Evolutionary conservation across 2,113 vertebrate species (phyloP), one percentile per base, ranked within the genome.

Genomic region (Periophthalmodon schlosseri): DNA sequence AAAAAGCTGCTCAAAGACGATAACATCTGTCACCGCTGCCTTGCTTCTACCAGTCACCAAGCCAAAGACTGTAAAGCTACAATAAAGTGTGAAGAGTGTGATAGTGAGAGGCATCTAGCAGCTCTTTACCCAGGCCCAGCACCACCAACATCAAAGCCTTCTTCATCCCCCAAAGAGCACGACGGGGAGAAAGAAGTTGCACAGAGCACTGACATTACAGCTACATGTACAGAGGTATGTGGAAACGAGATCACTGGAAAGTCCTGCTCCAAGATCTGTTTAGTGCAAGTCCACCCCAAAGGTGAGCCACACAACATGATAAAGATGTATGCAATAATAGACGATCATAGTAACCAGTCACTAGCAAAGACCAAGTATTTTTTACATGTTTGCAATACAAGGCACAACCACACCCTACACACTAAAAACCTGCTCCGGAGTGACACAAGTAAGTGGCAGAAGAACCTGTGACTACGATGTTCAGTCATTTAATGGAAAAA

Each of bases 211-310:
- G 33, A 69, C 39, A 33, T 69, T n/a, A 69, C 50, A 0, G 44
- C 70, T 15, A 60, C 36, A 4, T 73, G 73, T 44, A 76, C 63
- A 21, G 66, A 84, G 70, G 47, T 80, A 21, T 76, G 77, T 72
- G 74, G 77, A 13, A 61, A 39, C 7, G 36, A 16, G 11, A 20
- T 56, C 15, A 21, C 16, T 14, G 44, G 23, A 6, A 76, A 34
- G 39, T 75, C 81, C 15, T 79, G 64, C 20, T 79, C 77, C 9
- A 83, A 76, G 57, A 79, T 79, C 12, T 83, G 77, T 47, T 13
- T 79, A 39, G 72, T 79, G 1, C 20, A 70, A 1, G 54, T 58
- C 49, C 39, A 39, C 3, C 36, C 69, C 1, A 5, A 28, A 24
- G 34, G 68, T 36, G 58, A 70, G 13, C 16, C 20, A n/a, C 24